Evolutionary conservation across 1,140 invertebrate genomes (phyloP).

Genomic region (Drosophila carrolli): DNA sequence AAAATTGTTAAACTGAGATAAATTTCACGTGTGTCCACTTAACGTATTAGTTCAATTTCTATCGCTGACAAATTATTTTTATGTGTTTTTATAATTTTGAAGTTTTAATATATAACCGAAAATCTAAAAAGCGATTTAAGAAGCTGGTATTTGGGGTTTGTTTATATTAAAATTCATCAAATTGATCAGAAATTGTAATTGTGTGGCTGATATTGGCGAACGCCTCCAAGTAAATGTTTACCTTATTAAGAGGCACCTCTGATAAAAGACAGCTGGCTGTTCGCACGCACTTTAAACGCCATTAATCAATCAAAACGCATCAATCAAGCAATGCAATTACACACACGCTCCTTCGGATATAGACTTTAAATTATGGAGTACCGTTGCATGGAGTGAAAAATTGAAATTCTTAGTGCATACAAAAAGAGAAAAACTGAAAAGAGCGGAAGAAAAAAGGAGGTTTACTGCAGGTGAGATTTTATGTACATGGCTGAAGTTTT

Average conservation of each 20-base stretch:
- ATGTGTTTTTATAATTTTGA: too few relatives aligned
- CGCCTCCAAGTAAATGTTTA: conserved; percentile 85
- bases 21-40: too few relatives aligned
- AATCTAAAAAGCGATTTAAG: too few relatives aligned
- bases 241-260: too few relatives aligned
- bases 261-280: neutral
- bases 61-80: too few relatives aligned
- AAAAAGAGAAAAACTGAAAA: neutral
- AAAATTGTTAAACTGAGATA: too few relatives aligned
- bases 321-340: conserved; percentile 42
- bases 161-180: too few relatives aligned
- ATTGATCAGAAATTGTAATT: too few relatives aligned
- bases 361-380: conserved; percentile 1
- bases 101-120: too few relatives aligned
- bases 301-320: conserved; percentile 49
- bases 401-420: conserved; percentile 42
- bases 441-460: conserved; percentile 3
- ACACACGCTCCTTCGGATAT: neutral
- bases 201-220: too few relatives aligned
- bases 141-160: too few relatives aligned
- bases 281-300: conserved; percentile 35
- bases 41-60: too few relatives aligned
- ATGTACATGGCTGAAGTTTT: conserved; percentile 52
- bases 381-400: conserved; percentile 27
- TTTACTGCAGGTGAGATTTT: conserved; percentile 48